Percentiles rank a stretch among this genome's conserved stretches.
These are phyloP conservation scores for Pogonocherus hispidulus DNA, from an alignment of 2,888 invertebrate genomes.

Conservation along the genomic window DNA sequence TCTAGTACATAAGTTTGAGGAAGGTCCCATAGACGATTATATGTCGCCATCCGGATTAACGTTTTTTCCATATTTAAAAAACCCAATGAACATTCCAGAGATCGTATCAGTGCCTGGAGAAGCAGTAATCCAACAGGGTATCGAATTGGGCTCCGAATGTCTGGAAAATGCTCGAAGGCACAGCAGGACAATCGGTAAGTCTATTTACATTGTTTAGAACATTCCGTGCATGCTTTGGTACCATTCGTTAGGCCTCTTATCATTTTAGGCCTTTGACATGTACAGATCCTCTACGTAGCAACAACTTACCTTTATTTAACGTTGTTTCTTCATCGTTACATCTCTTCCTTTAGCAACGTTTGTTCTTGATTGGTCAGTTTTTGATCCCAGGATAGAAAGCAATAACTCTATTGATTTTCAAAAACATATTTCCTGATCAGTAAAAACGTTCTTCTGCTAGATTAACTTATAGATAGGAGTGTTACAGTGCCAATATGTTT, in stretches of 20 bases:
- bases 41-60: conserved; percentile 5
- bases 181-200: conserved; percentile 62
- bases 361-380: no score
- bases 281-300: no score
- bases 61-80: conserved; percentile 32
- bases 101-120: conserved; percentile 56
- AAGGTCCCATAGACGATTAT: not conserved
- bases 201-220: conserved; percentile 12
- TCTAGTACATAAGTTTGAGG: conserved; percentile 21
- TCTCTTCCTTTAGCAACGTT: no score
- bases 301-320: no score
- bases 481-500: no score
- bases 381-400: no score
- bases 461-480: no score
- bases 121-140: conserved; percentile 70
- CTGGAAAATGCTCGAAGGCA: conserved; percentile 68
- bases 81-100: conserved; percentile 51
- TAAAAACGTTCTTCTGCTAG: no score
- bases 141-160: conserved; percentile 78
- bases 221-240: not conserved
- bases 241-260: not conserved
- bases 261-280: no score
- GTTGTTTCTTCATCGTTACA: no score
- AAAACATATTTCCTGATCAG: no score
- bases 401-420: no score